Base-by-base conservation (phyloP, 2,113 vertebrate species). In the Rutilus rutilus region DNA sequence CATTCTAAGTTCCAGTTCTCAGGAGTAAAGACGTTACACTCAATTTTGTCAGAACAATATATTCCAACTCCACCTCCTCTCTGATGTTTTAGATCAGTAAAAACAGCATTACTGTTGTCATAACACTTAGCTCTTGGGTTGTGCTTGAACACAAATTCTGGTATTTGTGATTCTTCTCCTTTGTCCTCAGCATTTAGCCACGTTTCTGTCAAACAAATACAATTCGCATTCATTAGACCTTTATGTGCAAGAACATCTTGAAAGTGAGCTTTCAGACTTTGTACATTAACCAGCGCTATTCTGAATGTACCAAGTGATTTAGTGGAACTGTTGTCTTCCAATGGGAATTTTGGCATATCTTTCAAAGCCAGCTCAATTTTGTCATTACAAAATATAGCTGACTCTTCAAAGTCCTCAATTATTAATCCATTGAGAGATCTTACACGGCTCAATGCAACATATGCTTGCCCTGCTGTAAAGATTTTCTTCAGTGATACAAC, bases 61-160 rank as follows among this genome's bases (percentile, higher is more conserved):
- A 84, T 71, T 59, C 74, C 86, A 78, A 87, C 86, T 17, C 82
- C 77, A 50, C 86, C 86, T 17, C 47, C 33, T 76, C n/a, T 10
- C 30, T 87, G 82, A 23, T 52, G 86, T 84, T 78, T 78, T 25
- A 30, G 15, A 3, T 8, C 39, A 42, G 19, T 11, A 36, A 50
- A 75, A 25, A 81, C 1, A n/a, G 23, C 25, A 6, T 19, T 45
- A 1, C 7, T 75, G 21, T 73, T 27, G 52, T 75, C 52, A 60
- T 84, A 84, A 39, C 62, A 87, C 10, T 84, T 83, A 23, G 6
- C 45, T 45, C 64, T 69, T 60, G 62, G 86, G 45, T 87, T 78
- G 50, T 84, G 74, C 14, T 39, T 39, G 36, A 39, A 39, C 36
- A 39, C 36, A 39, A 39, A 39, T 39, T 39, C 36, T 39, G 36